Conservation (phyloP, 1,140 invertebrate species). For the Sinella curviseta region DNA sequence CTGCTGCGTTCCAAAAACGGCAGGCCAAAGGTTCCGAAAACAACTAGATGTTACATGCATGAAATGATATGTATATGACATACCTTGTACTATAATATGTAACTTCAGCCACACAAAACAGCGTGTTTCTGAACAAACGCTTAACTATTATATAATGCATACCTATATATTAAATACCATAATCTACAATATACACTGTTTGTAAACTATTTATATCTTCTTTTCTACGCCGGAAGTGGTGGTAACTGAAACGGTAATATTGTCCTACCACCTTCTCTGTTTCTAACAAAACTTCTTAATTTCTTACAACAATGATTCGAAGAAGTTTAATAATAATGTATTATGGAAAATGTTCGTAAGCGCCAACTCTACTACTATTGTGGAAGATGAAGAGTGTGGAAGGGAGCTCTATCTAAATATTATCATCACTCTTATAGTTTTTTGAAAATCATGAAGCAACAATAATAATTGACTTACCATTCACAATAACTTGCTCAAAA, state of each 20-base stretch:
- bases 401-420: no score
- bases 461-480: background rate
- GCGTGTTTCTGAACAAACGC: conserved; percentile 18
- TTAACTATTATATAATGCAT: conserved; percentile 12
- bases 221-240: conserved; percentile 3
- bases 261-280: background rate
- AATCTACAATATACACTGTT: background rate
- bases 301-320: no score
- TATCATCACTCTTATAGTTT: no score
- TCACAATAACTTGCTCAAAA: conserved; percentile 18
- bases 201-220: conserved; percentile 22
- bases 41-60: background rate
- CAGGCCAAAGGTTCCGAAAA: conserved; percentile 61
- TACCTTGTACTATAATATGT: conserved; percentile 5
- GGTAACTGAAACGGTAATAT: background rate
- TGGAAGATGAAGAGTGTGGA: background rate
- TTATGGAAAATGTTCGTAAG: background rate
- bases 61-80: background rate
- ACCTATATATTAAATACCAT: background rate
- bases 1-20: conserved; percentile 74
- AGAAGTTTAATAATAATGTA: background rate
- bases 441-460: background rate
- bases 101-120: conserved; percentile 1
- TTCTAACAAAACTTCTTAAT: background rate
- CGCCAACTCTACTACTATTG: background rate